These are phyloP conservation scores for Psittacula cyanocephala DNA, from an alignment of 2,113 vertebrate species.

Conservation along the genomic window DNA sequence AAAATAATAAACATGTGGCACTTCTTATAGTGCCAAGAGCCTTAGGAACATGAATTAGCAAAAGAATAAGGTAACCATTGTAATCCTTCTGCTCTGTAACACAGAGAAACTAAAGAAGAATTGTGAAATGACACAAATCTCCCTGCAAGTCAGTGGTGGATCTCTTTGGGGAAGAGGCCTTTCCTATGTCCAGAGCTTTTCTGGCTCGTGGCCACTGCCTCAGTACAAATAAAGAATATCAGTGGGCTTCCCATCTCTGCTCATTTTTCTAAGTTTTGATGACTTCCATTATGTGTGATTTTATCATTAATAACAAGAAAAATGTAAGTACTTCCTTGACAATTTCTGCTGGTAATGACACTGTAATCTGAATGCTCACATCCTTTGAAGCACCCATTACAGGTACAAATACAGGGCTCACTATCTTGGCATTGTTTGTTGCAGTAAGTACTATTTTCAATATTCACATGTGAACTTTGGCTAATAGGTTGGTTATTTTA, in stretches of 20 bases:
- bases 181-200: not conserved
- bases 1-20: not conserved
- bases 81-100: not conserved
- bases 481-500: not conserved
- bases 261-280: not conserved
- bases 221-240: not conserved
- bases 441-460: conserved; percentile 4
- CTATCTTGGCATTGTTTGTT: not conserved
- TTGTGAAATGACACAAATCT: not conserved
- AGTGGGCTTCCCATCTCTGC: not conserved
- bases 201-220: not conserved
- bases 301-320: conserved; percentile 11
- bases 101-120: not conserved
- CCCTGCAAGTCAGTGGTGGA: not conserved
- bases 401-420: not conserved
- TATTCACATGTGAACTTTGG: not conserved
- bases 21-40: not conserved
- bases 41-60: not conserved
- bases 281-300: not conserved
- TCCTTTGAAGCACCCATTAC: not conserved
- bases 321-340: not conserved
- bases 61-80: not conserved
- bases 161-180: not conserved
- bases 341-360: not conserved
- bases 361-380: not conserved